phyloP scores from a whole-genome alignment of 2,797 vertebrate species.

The Phaenicophaeus curvirostris region DNA sequence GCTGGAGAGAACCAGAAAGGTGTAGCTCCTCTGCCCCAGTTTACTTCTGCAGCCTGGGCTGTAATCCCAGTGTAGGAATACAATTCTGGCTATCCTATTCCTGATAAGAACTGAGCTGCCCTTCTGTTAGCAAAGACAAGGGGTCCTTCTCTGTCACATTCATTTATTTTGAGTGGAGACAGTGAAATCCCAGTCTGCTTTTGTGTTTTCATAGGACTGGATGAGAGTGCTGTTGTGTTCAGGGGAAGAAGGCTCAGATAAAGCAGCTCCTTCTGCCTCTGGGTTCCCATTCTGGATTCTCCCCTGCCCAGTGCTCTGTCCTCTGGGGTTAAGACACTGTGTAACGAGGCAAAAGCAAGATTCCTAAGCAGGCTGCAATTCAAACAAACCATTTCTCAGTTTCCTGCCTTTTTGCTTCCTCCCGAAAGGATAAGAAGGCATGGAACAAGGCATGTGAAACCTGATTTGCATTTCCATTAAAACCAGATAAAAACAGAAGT shows the following conservation, averaged over 20 bases:
- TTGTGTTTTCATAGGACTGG: background rate
- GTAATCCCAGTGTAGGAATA: background rate
- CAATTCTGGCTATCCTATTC: background rate
- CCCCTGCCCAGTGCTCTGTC: background rate
- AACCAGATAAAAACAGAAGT: background rate
- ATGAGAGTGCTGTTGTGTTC: background rate
- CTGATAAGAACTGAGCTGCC: background rate
- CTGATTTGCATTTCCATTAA: constrained; percentile 11
- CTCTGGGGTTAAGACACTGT: background rate
- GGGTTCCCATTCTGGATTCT: background rate
- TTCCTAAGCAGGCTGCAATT: background rate
- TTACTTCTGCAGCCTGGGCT: background rate
- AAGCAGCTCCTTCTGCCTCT: background rate
- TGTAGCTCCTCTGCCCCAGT: background rate
- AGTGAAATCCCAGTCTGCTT: background rate
- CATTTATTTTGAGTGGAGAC: constrained; percentile 3
- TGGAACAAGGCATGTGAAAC: background rate
- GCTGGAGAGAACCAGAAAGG: background rate
- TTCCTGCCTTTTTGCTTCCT: background rate
- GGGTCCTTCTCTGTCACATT: background rate
- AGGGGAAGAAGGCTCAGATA: background rate
- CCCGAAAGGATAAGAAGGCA: background rate
- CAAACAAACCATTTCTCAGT: background rate
- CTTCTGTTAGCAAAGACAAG: background rate
- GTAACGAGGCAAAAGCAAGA: background rate